Base-by-base conservation (phyloP, 2,113 vertebrate genomes). In the Canis aureus region DNA sequence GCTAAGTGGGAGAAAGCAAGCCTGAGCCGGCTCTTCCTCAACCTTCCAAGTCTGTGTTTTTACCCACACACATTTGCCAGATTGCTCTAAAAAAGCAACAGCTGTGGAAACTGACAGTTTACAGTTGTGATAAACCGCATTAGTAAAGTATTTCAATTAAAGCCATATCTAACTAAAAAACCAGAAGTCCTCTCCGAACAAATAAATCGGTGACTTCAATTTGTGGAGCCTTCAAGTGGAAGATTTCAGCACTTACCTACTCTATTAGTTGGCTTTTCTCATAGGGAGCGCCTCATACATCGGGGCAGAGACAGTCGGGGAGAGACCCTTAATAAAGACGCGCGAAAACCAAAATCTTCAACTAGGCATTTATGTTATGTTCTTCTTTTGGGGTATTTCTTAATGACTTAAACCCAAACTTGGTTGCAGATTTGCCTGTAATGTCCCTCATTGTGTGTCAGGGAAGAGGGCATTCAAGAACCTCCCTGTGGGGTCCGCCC, bases 71-170 rank as follows among this genome's bases (percentile, higher is more conserved):
- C 94, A 86, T 43, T 97, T 91, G 95, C 97, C 98, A 98, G 97
- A 97, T 97, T 97, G 95, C 93, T 93, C 91, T 96, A 89, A 97
- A 97, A 97, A 98, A 97, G 85, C 97, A 98, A 95, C 97, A 98
- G 97, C 97, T 98, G 97, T 96, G 96, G 96, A 86, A 96, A 97
- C 82, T 97, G 97, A 97, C 96, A 97, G 97, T 98, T 98, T 98
- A 96, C 97, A 97, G 97, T 97, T 96, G 97, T 95, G 97, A 97
- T 97, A 97, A 97, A 98, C 91, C 35, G 89, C 91, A 98, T 97
- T 97, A 97, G 98, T 88, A 89, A 98, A 96, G 97, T 95, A 98
- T 97, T 97, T 98, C 96, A 91, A 97, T 97, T 96, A 96, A 96
- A 98, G 94, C 86, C 95, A 94, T 93, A 97, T 83, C 96, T 96